Evolutionary conservation across 2,888 invertebrate genomes (phyloP).

Genomic region (Exocentrus adspersus): DNA sequence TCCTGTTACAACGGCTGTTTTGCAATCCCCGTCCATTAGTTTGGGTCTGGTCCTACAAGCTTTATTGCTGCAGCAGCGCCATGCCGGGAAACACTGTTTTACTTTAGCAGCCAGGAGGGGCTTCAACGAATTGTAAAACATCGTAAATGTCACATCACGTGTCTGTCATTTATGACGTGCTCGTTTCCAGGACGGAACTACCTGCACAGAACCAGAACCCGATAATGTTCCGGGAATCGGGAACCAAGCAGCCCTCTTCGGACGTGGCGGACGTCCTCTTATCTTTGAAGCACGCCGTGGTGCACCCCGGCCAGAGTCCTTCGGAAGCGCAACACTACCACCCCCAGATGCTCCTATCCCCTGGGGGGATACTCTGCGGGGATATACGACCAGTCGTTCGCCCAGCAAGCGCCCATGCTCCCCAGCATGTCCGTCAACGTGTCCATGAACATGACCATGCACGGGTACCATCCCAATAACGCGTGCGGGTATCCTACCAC

Average conservation of each 20-base stretch:
- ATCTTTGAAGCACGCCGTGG: constrained; percentile 87
- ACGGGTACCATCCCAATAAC: constrained; percentile 72
- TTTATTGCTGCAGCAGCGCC: not conserved
- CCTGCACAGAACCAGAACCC: constrained; percentile 47
- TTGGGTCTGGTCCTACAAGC: constrained; percentile 7
- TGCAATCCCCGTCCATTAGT: constrained; percentile 41
- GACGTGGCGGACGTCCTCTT: constrained; percentile 90
- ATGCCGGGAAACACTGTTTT: not conserved
- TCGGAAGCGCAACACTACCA: constrained; percentile 47
- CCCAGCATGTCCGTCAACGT: constrained; percentile 97
- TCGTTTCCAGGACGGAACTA: constrained; percentile 51
- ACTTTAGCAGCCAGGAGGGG: not conserved
- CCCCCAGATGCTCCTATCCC: constrained; percentile 70
- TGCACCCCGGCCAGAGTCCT: constrained; percentile 75
- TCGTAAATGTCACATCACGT: not conserved
- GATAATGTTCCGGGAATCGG: constrained; percentile 48
- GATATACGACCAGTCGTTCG: constrained; percentile 55
- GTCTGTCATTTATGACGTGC: not conserved
- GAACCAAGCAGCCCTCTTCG: constrained; percentile 50
- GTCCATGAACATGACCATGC: constrained; percentile 98
- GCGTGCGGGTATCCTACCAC: constrained; percentile 60
- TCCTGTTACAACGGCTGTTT: constrained; percentile 64
- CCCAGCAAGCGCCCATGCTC: constrained; percentile 68
- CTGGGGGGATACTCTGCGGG: constrained; percentile 62
- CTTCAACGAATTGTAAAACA: not conserved